Evolutionary conservation across 2,113 vertebrate species (phyloP).

Genomic region (Varanus salvator): DNA sequence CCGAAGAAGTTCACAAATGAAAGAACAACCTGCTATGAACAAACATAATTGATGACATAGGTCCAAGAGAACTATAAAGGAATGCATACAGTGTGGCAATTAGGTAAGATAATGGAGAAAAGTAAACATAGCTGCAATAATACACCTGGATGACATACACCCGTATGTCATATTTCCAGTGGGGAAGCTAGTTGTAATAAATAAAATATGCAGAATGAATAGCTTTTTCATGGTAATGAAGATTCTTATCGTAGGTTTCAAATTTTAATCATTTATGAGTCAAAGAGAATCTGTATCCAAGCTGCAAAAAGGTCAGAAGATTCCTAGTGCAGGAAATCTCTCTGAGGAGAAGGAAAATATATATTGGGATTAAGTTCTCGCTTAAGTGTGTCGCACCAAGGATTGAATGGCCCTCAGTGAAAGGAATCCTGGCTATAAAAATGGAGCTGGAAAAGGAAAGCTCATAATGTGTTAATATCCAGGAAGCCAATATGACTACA

Average conservation of each 20-base stretch:
- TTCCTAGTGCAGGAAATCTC: background rate
- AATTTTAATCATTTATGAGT: constrained; percentile 4
- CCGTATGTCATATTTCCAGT: background rate
- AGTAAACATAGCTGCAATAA: background rate
- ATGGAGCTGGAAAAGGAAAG: background rate
- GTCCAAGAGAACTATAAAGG: background rate
- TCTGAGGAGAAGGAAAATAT: background rate
- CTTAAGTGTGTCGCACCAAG: background rate
- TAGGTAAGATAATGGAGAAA: background rate
- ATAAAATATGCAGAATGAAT: background rate
- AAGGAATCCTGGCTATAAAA: background rate
- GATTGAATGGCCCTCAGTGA: too few relatives aligned
- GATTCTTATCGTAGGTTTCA: background rate
- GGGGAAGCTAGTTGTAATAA: background rate
- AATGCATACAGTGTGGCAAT: background rate
- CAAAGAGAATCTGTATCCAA: background rate
- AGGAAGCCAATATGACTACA: background rate
- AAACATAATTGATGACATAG: background rate
- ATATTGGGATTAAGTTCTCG: background rate
- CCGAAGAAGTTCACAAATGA: too few relatives aligned
- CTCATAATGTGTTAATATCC: background rate
- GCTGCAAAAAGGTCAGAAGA: constrained; percentile 4
- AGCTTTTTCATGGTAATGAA: background rate
- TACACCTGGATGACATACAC: background rate
- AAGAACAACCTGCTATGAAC: too few relatives aligned